Evolutionary conservation across 1,140 invertebrate genomes (phyloP), one percentile per base, ranked within the genome.

Genomic region (Zaprionus ghesquierei): DNA sequence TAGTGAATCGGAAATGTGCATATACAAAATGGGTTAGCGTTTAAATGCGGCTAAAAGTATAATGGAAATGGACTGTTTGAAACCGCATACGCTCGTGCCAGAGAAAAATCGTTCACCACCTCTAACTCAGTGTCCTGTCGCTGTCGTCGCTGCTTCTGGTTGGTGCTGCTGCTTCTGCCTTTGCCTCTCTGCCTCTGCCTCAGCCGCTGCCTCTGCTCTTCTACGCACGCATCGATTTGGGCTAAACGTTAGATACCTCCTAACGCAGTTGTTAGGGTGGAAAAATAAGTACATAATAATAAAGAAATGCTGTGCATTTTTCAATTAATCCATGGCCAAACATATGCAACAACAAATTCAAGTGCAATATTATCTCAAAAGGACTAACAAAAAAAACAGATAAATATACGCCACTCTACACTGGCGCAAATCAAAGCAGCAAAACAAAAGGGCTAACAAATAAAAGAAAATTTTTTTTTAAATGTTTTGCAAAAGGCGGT

Each of bases 221-320:
- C 65, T 79, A 89, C 79, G 84, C 87, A 90, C 86, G 86, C 86
- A 90, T 90, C 87, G 87, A 90, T 90, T 90, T 90, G 87, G 87
- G 81, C 81, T 90, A 86, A 90, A 90, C 81, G 77, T 90, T 90
- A 90, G 87, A 90, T 90, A 90, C 87, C 87, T 87, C 87, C 87
- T 90, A 90, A 90, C 85, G 84, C 87, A 90, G 79, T 84, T 79
- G 81, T 90, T 90, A 84, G 87, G 87, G 87, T 90, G 87, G 87
- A 89, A 77, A 85, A 77, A 80, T 71, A 77, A 78, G 76, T 65
- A 79, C 55, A 74, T 77, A 74, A 76, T 72, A 77, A 77, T 68
- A 77, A 73, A 54, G 49, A 66, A 71, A 72, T 84, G 80, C 81
- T 68, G 72, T 84, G 61, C 75, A 51, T 80, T 69, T 77, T 62